Evolutionary conservation across 2,113 vertebrate species (phyloP).

Genomic region (Hemichromis elongatus): DNA sequence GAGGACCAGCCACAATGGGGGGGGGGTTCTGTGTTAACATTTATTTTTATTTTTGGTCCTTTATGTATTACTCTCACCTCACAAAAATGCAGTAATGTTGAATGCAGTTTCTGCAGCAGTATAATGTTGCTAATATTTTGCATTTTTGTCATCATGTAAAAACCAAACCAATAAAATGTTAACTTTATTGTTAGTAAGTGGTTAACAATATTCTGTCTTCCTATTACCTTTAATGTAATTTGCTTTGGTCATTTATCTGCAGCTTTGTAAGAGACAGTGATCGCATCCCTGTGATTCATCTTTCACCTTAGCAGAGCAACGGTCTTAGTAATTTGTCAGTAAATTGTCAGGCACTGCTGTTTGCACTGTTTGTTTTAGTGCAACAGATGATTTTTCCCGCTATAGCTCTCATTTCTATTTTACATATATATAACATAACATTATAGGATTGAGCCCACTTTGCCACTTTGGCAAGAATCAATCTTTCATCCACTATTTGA

Average conservation of each 20-base stretch:
- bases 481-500: neutral
- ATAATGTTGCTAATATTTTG: neutral
- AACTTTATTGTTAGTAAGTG: neutral
- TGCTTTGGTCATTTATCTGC: neutral
- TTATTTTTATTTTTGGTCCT: neutral
- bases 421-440: too few species aligned
- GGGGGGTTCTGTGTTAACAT: neutral
- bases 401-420: neutral
- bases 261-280: accelerated
- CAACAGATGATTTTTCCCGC: neutral
- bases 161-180: neutral
- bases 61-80: neutral
- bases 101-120: neutral
- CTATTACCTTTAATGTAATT: neutral
- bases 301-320: neutral
- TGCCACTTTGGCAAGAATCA: accelerated
- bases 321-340: neutral
- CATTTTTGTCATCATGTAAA: neutral
- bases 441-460: too few species aligned
- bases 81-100: neutral
- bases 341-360: neutral
- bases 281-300: neutral
- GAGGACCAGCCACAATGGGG: neutral
- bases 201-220: neutral
- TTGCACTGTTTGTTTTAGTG: neutral